These are phyloP conservation scores for Heterotis niloticus DNA, from an alignment of 2,113 vertebrate genomes.

Conservation along the genomic window DNA sequence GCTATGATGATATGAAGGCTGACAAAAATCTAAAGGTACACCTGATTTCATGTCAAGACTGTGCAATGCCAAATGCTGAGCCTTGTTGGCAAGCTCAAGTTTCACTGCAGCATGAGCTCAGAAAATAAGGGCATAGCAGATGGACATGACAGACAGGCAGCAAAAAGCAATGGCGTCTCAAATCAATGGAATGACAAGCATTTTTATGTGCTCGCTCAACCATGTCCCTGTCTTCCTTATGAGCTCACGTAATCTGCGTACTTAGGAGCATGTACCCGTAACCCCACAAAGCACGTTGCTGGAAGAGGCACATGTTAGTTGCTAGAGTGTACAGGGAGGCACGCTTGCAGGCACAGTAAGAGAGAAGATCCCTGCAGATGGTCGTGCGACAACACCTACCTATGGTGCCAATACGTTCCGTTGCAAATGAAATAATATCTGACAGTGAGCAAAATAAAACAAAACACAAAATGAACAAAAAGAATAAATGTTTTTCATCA, in stretches of 20 bases:
- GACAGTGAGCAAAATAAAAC: conserved; percentile 70
- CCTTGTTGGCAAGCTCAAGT: no score
- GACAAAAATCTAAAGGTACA: no score
- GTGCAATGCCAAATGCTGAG: no score
- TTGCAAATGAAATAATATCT: conserved; percentile 86
- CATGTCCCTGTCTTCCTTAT: no score
- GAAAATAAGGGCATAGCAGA: not conserved
- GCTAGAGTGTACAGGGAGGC: not conserved
- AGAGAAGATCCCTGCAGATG: not conserved
- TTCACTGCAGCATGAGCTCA: not conserved
- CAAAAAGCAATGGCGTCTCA: not conserved
- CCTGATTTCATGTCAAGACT: no score
- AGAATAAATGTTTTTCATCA: conserved; percentile 58
- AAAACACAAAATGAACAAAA: conserved; percentile 55
- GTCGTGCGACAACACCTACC: conserved; percentile 71
- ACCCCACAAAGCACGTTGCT: not conserved
- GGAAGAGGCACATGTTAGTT: conserved; percentile 10
- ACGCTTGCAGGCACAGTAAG: not conserved
- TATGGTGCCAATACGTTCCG: conserved; percentile 81
- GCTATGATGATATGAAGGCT: no score
- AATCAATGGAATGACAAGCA: not conserved
- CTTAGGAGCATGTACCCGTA: no score
- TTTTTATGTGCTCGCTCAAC: no score
- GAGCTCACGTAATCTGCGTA: no score
- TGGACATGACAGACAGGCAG: not conserved